Base-by-base conservation (phyloP, 37 sponge, comb jelly and placozoan species). In the Spongia lamella region DNA sequence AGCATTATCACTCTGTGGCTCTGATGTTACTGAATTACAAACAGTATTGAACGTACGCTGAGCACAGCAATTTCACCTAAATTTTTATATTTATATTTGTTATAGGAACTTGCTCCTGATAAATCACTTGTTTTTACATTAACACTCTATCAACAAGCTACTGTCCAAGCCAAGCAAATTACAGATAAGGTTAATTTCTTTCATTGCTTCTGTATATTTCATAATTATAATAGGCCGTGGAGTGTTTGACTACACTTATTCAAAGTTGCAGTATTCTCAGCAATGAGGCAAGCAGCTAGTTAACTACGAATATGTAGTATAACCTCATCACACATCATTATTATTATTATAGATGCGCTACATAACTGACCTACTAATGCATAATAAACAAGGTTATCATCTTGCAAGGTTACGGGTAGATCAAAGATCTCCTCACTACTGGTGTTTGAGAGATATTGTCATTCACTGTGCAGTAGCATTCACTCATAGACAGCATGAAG, bases 351-450 rank as follows among this genome's bases (percentile, higher is more conserved):
- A 81, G 81, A 39, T 87, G 66, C 53, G 37, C 47, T 56, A 31
- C 55, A 52, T 61, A 9, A 79, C 80, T 35, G 38, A 63, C 24
- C 14, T 29, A 27, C 52, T 83, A 22, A 49, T 88, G 0, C 30
- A 35, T 29, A 88, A 88, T 59, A 31, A 72, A 26, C 84, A 88
- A 39, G 75, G 84, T 66, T 75, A 63, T 27, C 57, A 55, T 22
- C 54, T 88, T 20, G 75, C 73, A 14, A 63, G 43, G 19, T 16
- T 88, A 70, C 29, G 20, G 26, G 47, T 71, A 13, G 3, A 38
- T 20, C 79, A 83, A 27, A 73, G 72, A 62, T 54, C 74, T 27
- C 47, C 43, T 15, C 26, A 72, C 33, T 30, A 34, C 16, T 57
- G 72, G 24, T 31, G 38, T 20, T 62, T 88, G 32, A 34, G 63